These are phyloP conservation scores for Stichopus horrens DNA, from an alignment of 53 echinoderm and acorn worm genomes.

Conservation along the genomic window DNA sequence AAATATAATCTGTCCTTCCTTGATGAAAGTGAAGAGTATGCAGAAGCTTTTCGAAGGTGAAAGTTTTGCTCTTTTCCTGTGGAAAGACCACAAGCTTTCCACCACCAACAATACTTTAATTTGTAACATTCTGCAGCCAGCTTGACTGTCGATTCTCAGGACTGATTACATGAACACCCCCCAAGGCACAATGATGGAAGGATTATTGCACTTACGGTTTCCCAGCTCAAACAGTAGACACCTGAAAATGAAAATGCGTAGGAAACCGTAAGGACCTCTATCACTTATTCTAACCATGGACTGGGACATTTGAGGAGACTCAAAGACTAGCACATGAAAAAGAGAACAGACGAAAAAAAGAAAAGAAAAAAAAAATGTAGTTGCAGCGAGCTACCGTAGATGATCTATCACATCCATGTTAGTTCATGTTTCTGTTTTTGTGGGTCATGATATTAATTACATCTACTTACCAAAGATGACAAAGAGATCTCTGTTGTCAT, in stretches of 20 bases:
- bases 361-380: not conserved
- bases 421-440: too few relatives aligned
- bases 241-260: constrained; percentile 37
- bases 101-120: not conserved
- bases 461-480: too few relatives aligned
- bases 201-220: constrained; percentile 22
- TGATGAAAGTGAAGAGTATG: not conserved
- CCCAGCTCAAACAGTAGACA: constrained; percentile 40
- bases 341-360: not conserved
- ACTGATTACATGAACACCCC: not conserved
- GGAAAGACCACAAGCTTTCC: not conserved
- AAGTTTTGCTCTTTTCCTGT: not conserved
- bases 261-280: constrained; percentile 28
- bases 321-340: not conserved
- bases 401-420: too few relatives aligned
- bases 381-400: too few relatives aligned
- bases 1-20: not conserved
- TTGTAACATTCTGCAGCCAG: not conserved
- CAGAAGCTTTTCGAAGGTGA: not conserved
- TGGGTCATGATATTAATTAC: too few relatives aligned
- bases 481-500: too few relatives aligned
- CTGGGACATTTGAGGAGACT: not conserved
- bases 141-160: too few relatives aligned
- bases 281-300: not conserved
- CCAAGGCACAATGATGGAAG: constrained; percentile 26